phyloP scores from a whole-genome alignment of 2,888 invertebrate species.

The Brenthis hecate region DNA sequence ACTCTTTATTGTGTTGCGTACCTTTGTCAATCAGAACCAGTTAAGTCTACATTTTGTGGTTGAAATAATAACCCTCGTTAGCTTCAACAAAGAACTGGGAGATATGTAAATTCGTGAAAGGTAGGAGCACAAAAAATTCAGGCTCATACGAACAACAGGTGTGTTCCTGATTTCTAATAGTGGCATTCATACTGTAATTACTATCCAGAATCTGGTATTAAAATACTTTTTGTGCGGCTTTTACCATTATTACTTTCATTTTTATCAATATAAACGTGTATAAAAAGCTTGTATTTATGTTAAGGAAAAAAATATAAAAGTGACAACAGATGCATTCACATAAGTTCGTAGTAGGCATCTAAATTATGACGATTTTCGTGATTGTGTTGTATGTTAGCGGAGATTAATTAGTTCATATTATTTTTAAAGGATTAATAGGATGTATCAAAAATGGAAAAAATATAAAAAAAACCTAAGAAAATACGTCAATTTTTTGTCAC shows the following conservation, averaged over 20 bases:
- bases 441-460: too few relatives aligned
- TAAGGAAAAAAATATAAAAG: conserved; percentile 2
- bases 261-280: conserved; percentile 43
- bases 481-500: too few relatives aligned
- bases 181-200: conserved; percentile 61
- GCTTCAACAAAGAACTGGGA: conserved; percentile 67
- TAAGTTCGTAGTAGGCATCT: neutral
- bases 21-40: conserved; percentile 74
- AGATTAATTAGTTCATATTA: too few relatives aligned
- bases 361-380: neutral
- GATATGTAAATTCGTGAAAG: conserved; percentile 78
- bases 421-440: too few relatives aligned
- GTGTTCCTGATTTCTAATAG: conserved; percentile 74
- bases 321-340: conserved; percentile 6
- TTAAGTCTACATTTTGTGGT: conserved; percentile 74
- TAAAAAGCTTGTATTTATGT: conserved; percentile 16
- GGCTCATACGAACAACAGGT: conserved; percentile 72
- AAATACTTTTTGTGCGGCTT: conserved; percentile 57
- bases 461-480: too few relatives aligned
- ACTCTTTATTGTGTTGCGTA: conserved; percentile 61
- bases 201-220: conserved; percentile 56
- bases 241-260: conserved; percentile 68
- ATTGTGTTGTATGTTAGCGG: neutral
- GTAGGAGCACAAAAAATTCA: conserved; percentile 69
- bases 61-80: conserved; percentile 78